Evolutionary conservation across 2,888 invertebrate genomes (phyloP), one percentile per base, ranked within the genome.

Genomic region (Tetragonula carbonaria): DNA sequence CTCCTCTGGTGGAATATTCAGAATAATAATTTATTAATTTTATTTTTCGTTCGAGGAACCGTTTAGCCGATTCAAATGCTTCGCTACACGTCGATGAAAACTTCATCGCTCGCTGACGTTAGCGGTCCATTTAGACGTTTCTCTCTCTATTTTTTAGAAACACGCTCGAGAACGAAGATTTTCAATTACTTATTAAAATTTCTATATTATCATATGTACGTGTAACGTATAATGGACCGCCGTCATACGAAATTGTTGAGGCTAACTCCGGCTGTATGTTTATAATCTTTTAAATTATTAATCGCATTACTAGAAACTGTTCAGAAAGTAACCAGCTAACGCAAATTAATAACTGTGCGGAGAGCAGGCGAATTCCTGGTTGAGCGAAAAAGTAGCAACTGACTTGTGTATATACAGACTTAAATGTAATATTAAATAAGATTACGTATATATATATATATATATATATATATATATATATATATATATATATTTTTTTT

Each of bases 241-340:
- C 73, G 84, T 84, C 86, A 87, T 78, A 83, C 84, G 85, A 84
- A 77, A 80, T 66, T 83, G 80, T 28, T 28, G 28, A 84, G 84
- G 63, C 67, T 53, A 87, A 80, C 78, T 84, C 84, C 74, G 79
- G 71, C 75, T 82, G 88, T 90, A 92, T 90, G 91, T 91, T 93
- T 93, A 93, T 89, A 93, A 93, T 93, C 88, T 83, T 93, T 93
- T 93, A 93, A 93, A 94, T 94, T 93, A 92, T 92, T 92, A 92
- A 92, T 85, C 87, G 67, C 84, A 78, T 85, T 86, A 86, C 84
- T 88, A 87, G 88, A 86, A 82, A 18, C 51, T 68, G 68, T 75
- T 76, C 73, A 80, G 57, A 82, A 55, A 79, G 76, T 82, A 87
- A 83, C 85, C 87, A 85, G 78, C 88, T 91, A 90, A 90, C 82